Evolutionary conservation across 1,140 invertebrate genomes (phyloP).

Genomic region (Asbolus verrucosus): DNA sequence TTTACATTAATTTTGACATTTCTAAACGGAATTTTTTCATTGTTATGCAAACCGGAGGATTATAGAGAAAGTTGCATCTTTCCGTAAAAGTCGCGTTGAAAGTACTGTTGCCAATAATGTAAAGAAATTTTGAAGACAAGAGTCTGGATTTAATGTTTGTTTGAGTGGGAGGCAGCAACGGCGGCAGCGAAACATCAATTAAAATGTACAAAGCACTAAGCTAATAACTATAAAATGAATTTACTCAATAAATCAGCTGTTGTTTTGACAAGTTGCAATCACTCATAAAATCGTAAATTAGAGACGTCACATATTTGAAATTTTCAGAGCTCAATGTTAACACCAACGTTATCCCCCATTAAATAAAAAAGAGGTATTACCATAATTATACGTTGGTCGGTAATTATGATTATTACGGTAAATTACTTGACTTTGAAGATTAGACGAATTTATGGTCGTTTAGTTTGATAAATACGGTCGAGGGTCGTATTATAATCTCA

Average conservation of each 20-base stretch:
- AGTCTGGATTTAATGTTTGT: slow-evolving; percentile 23
- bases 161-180: neutral
- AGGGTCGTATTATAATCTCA: slow-evolving; percentile 46
- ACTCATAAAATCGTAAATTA: slow-evolving; percentile 36
- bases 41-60: neutral
- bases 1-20: too few relatives aligned
- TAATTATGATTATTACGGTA: slow-evolving; percentile 48
- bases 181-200: slow-evolving; percentile 28
- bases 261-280: slow-evolving; percentile 39
- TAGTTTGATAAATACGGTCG: slow-evolving; percentile 44
- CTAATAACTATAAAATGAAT: slow-evolving; percentile 39
- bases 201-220: slow-evolving; percentile 31
- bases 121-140: too few relatives aligned
- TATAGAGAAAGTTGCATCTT: too few relatives aligned
- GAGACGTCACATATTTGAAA: slow-evolving; percentile 24
- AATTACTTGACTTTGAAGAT: slow-evolving; percentile 41
- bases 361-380: slow-evolving; percentile 16
- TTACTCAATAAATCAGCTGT: slow-evolving; percentile 35
- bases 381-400: slow-evolving; percentile 39
- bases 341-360: slow-evolving; percentile 9
- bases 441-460: slow-evolving; percentile 27
- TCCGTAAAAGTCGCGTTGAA: too few relatives aligned
- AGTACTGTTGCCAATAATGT: too few relatives aligned
- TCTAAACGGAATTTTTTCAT: too few relatives aligned
- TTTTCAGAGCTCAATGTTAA: slow-evolving; percentile 4